Conservation (phyloP, 2,113 vertebrate genomes). For the Alouatta palliata region DNA sequence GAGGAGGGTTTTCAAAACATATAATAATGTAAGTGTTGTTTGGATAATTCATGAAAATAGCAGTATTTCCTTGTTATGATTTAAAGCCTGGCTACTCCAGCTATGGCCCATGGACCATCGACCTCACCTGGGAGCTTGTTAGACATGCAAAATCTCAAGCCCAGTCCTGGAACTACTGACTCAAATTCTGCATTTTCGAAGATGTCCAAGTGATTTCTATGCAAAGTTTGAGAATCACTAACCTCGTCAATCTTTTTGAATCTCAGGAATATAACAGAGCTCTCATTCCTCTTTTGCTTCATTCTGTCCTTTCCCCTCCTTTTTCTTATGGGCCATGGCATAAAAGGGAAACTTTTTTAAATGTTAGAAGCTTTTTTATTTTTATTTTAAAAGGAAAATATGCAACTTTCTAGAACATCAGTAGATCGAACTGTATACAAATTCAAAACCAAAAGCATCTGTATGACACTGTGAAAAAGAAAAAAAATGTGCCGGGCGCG, state of each 20-base stretch:
- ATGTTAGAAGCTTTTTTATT: background rate
- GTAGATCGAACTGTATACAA: background rate
- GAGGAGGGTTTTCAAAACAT: background rate
- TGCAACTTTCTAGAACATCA: background rate
- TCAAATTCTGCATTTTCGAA: background rate
- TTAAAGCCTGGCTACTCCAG: background rate
- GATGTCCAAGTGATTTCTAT: background rate
- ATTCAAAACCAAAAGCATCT: background rate
- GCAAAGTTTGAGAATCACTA: background rate
- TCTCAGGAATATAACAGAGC: background rate
- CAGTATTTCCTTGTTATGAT: background rate
- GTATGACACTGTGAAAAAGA: background rate
- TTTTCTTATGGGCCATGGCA: background rate
- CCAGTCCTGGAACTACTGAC: background rate
- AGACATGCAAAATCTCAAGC: background rate
- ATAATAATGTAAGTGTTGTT: background rate
- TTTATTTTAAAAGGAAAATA: conserved; percentile 30
- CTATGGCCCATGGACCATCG: background rate
- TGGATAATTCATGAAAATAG: background rate
- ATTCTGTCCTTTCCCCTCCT: background rate
- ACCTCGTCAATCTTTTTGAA: background rate
- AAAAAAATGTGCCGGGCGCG: too few relatives aligned
- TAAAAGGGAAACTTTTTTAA: background rate
- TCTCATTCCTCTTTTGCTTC: background rate
- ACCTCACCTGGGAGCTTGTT: background rate